Percentiles rank a stretch among this genome's conserved stretches.
Evolutionary conservation across 2,797 vertebrate genomes (phyloP).

Genomic region (Pangasius sanitwongsei): DNA sequence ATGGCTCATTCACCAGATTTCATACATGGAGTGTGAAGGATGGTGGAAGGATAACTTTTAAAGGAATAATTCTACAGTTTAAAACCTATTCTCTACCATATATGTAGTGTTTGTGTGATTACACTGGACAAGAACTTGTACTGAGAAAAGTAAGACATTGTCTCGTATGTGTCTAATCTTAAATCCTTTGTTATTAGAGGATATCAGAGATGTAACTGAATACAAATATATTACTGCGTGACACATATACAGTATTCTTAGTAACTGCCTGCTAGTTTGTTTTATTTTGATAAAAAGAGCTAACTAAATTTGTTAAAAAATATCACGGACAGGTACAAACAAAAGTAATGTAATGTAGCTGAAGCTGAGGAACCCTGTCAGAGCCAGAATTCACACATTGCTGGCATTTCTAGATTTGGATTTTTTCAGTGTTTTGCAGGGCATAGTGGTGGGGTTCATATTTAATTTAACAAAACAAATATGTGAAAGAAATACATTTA

Average conservation of each 20-base stretch:
- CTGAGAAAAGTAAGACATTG: not conserved
- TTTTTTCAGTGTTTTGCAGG: not conserved
- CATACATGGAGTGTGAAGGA: not conserved
- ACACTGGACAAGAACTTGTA: not conserved
- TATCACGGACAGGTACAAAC: not conserved
- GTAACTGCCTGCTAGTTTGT: not conserved
- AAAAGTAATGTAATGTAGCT: not conserved
- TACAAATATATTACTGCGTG: not conserved
- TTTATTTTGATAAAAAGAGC: not conserved
- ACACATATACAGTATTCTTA: not conserved
- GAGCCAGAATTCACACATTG: not conserved
- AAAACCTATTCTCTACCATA: not conserved
- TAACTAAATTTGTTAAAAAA: not conserved
- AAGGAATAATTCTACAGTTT: not conserved
- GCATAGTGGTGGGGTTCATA: not conserved
- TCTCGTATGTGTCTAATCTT: not conserved
- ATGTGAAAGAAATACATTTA: not conserved
- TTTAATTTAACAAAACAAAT: not conserved
- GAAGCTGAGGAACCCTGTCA: not conserved
- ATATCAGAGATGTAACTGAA: not conserved
- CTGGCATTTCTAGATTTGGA: not conserved
- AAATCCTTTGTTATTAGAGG: slow-evolving; percentile 7
- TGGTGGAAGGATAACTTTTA: not conserved
- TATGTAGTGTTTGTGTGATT: not conserved
- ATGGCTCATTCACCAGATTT: not conserved